phyloP scores from a whole-genome alignment of 2,797 vertebrate genomes.

The Malacoraja senta region DNA sequence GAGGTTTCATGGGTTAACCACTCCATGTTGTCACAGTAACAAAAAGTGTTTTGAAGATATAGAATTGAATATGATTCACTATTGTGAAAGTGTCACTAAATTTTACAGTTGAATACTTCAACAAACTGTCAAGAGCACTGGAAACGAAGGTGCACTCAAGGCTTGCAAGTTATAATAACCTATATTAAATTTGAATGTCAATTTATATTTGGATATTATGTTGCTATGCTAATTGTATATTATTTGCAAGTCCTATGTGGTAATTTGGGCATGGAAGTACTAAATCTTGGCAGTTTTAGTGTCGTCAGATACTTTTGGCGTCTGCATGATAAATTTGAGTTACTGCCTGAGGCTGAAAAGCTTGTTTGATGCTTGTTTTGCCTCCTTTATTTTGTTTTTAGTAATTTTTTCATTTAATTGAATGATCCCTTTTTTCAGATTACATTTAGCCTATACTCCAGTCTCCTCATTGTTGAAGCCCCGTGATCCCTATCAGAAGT shows the following conservation, averaged over 20 bases:
- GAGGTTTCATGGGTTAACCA: neutral
- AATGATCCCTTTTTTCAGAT: constrained; percentile 68
- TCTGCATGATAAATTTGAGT: constrained; percentile 16
- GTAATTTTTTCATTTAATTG: constrained; percentile 56
- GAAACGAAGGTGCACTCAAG: neutral
- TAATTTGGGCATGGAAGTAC: neutral
- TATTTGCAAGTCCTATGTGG: neutral
- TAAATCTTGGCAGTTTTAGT: neutral
- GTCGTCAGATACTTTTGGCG: neutral
- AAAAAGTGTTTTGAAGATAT: neutral
- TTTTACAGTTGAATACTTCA: neutral
- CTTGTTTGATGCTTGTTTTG: constrained; percentile 34
- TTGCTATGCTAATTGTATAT: neutral
- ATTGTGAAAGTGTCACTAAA: neutral
- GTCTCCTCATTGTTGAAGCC: constrained; percentile 54
- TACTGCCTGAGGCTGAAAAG: neutral
- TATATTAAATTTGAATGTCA: neutral
- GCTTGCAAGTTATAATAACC: neutral
- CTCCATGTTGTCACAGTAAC: neutral
- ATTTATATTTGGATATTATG: neutral
- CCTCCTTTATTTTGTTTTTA: constrained; percentile 34
- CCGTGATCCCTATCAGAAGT: constrained; percentile 67
- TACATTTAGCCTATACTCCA: constrained; percentile 63
- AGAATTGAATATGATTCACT: neutral
- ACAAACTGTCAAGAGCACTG: neutral